Percentiles rank a stretch among this genome's conserved stretches.
Conservation (phyloP, 2,113 vertebrate species). For the Cryptotis parvus region DNA sequence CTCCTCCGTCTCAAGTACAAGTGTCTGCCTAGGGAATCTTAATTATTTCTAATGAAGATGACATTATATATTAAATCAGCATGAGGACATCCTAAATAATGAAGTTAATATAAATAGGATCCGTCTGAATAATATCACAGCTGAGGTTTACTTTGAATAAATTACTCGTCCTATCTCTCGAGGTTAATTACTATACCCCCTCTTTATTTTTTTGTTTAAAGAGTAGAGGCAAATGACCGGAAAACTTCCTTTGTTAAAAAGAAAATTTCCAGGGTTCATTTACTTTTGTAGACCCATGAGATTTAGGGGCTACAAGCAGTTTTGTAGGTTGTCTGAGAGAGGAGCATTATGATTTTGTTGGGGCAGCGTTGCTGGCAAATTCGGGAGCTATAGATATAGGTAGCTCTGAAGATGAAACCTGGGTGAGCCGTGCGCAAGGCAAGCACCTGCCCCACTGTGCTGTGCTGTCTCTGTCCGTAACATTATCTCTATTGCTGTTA, state of each 20-base stretch:
- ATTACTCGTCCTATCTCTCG: constrained; percentile 70
- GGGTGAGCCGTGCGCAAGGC: too few species aligned
- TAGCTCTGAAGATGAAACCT: too few species aligned
- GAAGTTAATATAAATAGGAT: constrained; percentile 46
- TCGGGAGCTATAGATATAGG: too few species aligned
- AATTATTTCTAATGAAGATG: constrained; percentile 84
- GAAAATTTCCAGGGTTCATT: constrained; percentile 63
- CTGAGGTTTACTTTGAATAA: constrained; percentile 73
- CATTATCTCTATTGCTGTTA: too few species aligned
- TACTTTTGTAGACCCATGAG: constrained; percentile 1
- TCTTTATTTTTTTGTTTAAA: constrained; percentile 64
- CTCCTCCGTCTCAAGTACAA: constrained; percentile 69
- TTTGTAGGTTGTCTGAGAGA: constrained; percentile 39
- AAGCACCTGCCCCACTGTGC: too few species aligned
- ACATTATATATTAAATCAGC: constrained; percentile 63
- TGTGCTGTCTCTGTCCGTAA: too few species aligned
- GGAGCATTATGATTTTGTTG: not conserved
- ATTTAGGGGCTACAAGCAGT: constrained; percentile 29
- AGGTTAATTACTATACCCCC: constrained; percentile 55
- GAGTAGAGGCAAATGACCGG: constrained; percentile 24
- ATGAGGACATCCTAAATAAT: constrained; percentile 61
- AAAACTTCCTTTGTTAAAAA: constrained; percentile 29
- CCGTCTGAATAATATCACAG: constrained; percentile 65
- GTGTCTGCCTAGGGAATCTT: constrained; percentile 77
- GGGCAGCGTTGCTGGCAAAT: not conserved